Base-by-base conservation (phyloP, 2,888 invertebrate species). In the Rhagonycha fulva region DNA sequence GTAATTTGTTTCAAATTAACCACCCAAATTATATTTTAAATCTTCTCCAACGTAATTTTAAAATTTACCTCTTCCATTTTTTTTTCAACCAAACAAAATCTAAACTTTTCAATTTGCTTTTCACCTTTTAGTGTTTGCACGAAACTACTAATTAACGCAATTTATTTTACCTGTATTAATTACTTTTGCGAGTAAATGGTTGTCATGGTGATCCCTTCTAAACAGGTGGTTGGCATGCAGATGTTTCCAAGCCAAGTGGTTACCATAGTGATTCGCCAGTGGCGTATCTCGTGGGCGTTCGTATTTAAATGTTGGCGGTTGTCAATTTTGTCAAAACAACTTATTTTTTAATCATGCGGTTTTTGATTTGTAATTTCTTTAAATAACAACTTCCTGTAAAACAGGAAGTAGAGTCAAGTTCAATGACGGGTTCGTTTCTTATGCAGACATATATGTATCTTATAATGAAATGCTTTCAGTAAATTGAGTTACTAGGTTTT, bases 1-100 rank as follows among this genome's bases (percentile, higher is more conserved):
- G 70, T 76, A 79, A 78, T 80, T 80, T 80, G n/a, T 47, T 47
- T n/a, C 47, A 47, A 47, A 47, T 47, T 47, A 47, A 47, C 47
- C 47, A 47, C 47, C 47, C 47, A 47, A 47, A 19, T 19, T 19
- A 19, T 19, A 19, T 19, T 19, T 19, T 19, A 19, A 19, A n/a
- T 24, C 7, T 66, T 19, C 4, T 66, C 24, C 5, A 19, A 9
- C 12, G 62, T 9, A 11, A 12, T 12, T 32, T 12, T 12, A 4
- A 12, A 32, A 32, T 32, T 32, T 47, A n/a, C 12, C 1, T n/a
- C 12, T 3, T 4, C 5, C 47, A n/a, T 12, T n/a, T 47, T 47
- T 47, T 47, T 47, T 47, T 47, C 9, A 9, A 28, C 9, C 2
- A 19, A 1, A n/a, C n/a, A 47, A n/a, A 28, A 28, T 2, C 9